These are phyloP conservation scores for Ooceraea biroi DNA, from an alignment of 1,140 invertebrate species.

Conservation along the genomic window DNA sequence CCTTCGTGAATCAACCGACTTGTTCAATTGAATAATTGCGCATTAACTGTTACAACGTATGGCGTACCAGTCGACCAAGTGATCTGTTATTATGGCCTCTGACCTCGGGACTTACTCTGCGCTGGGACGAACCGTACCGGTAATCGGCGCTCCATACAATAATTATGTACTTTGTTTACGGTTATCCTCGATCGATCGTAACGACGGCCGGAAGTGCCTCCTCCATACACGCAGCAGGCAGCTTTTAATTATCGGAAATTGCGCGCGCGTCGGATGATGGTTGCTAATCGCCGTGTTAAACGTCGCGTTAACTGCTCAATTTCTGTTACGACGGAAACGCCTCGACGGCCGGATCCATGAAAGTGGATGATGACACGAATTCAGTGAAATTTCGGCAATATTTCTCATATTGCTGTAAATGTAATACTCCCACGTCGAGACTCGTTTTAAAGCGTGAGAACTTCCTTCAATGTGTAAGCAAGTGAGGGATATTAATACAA, in stretches of 20 bases:
- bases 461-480: neutral
- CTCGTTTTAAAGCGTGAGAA: neutral
- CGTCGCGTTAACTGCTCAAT: neutral
- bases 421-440: neutral
- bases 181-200: conserved; percentile 44
- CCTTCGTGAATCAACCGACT: conserved; percentile 58
- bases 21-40: conserved; percentile 76
- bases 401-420: neutral
- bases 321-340: neutral
- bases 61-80: conserved; percentile 45
- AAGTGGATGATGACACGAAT: conserved; percentile 9
- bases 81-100: conserved; percentile 69
- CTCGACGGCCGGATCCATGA: neutral
- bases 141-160: conserved; percentile 56
- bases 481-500: neutral
- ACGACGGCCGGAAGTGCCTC: neutral
- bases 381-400: conserved; percentile 14
- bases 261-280: neutral
- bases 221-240: neutral
- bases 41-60: conserved; percentile 65
- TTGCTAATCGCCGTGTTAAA: neutral
- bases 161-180: conserved; percentile 61
- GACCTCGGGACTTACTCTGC: conserved; percentile 43
- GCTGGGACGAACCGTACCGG: neutral
- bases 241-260: conserved; percentile 43